Evolutionary conservation across 2,113 vertebrate species (phyloP).

Genomic region (Vireo altiloquus): DNA sequence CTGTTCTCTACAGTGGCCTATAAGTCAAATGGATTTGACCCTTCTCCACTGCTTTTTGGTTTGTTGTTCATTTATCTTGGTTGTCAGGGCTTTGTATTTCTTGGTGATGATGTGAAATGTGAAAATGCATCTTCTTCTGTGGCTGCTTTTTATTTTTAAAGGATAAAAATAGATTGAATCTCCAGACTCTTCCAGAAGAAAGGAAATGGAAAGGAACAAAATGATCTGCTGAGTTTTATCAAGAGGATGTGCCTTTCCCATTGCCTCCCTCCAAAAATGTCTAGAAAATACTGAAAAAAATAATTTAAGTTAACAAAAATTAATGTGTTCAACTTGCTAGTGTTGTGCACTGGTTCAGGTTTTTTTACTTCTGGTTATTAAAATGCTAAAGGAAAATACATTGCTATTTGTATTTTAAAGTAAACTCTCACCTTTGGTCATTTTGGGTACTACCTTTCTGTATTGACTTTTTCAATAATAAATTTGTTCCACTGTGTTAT

Average conservation of each 20-base stretch:
- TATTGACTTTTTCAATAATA: not conserved
- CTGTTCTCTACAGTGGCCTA: slow-evolving; percentile 6
- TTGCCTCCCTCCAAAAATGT: not conserved
- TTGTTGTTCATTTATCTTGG: slow-evolving; percentile 67
- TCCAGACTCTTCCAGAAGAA: not conserved
- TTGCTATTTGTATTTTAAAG: not conserved
- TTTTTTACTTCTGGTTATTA: not conserved
- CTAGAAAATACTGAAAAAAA: slow-evolving; percentile 1
- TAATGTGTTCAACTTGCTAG: not conserved
- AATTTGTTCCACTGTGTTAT: not conserved
- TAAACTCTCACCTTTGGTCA: not conserved
- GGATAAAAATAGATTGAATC: slow-evolving; percentile 37
- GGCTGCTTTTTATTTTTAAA: slow-evolving; percentile 37
- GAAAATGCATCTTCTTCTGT: slow-evolving; percentile 36
- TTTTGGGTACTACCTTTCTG: not conserved
- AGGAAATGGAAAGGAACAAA: not conserved
- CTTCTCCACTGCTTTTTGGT: slow-evolving; percentile 38
- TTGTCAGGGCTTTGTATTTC: slow-evolving; percentile 56
- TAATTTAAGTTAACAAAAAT: not conserved
- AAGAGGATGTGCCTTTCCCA: not conserved
- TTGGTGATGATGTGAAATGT: slow-evolving; percentile 47
- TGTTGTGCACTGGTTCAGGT: not conserved
- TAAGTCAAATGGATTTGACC: slow-evolving; percentile 61
- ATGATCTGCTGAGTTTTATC: not conserved
- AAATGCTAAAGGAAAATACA: not conserved